These are phyloP conservation scores for Brachyhypopomus gauderio DNA, from an alignment of 2,113 vertebrate species.

Conservation along the genomic window DNA sequence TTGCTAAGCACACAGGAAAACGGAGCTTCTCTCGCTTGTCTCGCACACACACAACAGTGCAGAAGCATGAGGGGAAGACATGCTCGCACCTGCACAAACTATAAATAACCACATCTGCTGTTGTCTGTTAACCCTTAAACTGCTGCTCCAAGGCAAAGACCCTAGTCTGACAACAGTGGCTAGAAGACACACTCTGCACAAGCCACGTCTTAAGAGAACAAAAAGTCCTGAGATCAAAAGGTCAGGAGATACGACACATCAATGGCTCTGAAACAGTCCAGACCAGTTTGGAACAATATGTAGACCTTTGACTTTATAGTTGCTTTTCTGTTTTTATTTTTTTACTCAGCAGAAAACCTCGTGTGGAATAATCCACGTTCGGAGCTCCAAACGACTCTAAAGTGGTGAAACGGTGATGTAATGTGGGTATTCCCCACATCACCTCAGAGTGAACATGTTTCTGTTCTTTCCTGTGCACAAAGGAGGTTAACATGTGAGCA, in stretches of 20 bases:
- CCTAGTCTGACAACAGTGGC: conserved; percentile 23
- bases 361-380: conserved; percentile 45
- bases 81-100: conserved; percentile 27
- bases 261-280: conserved; percentile 60
- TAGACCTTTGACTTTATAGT: conserved; percentile 46
- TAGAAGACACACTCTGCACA: background rate
- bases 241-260: conserved; percentile 65
- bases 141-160: background rate
- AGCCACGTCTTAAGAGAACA: conserved; percentile 32
- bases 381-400: conserved; percentile 22
- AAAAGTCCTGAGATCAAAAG: conserved; percentile 58
- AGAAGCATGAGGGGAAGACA: too few relatives aligned
- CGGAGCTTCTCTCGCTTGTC: conserved; percentile 38
- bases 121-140: conserved; percentile 35
- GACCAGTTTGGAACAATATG: conserved; percentile 53
- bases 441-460: conserved; percentile 24
- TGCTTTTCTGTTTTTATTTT: conserved; percentile 38
- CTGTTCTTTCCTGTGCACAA: background rate
- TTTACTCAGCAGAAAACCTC: conserved; percentile 21
- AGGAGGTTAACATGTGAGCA: background rate
- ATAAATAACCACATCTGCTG: conserved; percentile 26
- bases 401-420: conserved; percentile 24
- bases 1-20: conserved; percentile 54
- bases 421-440: conserved; percentile 34
- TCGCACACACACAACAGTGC: conserved; percentile 31